Conservation (phyloP, 2,888 invertebrate genomes). For the Lobophora halterata region DNA sequence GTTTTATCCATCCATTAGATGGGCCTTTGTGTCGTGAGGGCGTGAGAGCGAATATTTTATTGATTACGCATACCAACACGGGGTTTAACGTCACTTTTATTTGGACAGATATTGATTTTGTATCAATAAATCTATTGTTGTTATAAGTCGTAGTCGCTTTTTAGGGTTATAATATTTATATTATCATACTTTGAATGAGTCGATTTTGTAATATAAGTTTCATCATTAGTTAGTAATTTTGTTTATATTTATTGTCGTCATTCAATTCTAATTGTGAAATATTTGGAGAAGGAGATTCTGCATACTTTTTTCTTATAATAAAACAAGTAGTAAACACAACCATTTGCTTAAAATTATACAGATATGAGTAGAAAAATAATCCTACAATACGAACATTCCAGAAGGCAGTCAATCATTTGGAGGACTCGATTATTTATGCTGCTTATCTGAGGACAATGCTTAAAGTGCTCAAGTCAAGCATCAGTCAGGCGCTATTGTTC, state of each 20-base stretch:
- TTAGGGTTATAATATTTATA: slow-evolving; percentile 1
- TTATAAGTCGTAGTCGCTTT: slow-evolving; percentile 19
- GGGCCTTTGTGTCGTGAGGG: slow-evolving; percentile 48
- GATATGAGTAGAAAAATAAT: slow-evolving; percentile 43
- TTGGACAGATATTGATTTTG: slow-evolving; percentile 29
- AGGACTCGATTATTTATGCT: slow-evolving; percentile 61
- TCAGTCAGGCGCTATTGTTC: slow-evolving; percentile 52
- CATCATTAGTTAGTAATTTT: no score
- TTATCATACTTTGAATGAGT: background rate
- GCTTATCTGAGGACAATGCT: slow-evolving; percentile 68
- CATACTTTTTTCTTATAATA: no score
- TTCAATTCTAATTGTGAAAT: no score
- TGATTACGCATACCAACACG: slow-evolving; percentile 41
- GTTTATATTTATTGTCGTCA: no score
- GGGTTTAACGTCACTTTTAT: slow-evolving; percentile 32
- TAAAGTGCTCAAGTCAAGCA: slow-evolving; percentile 43
- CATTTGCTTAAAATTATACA: no score
- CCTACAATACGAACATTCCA: slow-evolving; percentile 47
- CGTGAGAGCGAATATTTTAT: slow-evolving; percentile 48
- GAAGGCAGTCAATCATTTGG: slow-evolving; percentile 53
- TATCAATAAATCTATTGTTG: slow-evolving; percentile 30
- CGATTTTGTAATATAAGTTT: no score
- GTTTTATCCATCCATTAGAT: slow-evolving; percentile 57
- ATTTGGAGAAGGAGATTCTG: no score
- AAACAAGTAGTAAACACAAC: no score